Evolutionary conservation across 2,797 vertebrate species (phyloP).

Genomic region (Aeoliscus strigatus): DNA sequence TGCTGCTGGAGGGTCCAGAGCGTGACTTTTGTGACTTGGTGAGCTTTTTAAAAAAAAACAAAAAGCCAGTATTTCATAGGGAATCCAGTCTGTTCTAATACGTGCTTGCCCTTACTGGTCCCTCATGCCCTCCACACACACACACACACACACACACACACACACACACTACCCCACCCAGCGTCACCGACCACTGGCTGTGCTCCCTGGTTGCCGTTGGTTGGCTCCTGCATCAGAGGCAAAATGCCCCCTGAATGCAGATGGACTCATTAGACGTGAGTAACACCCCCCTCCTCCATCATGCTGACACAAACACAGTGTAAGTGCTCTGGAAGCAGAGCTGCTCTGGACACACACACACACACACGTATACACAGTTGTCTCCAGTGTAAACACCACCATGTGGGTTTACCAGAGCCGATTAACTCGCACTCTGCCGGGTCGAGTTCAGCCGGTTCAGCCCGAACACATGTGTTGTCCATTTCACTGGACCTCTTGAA

Average conservation of each 20-base stretch:
- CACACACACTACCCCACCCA: too few relatives aligned
- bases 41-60: slow-evolving; percentile 8
- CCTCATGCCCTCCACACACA: too few relatives aligned
- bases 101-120: slow-evolving; percentile 37
- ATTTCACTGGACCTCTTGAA: slow-evolving; percentile 58
- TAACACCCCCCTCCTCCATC: slow-evolving; percentile 76
- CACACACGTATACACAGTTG: slow-evolving; percentile 32
- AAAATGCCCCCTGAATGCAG: slow-evolving; percentile 76
- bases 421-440: slow-evolving; percentile 66
- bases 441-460: slow-evolving; percentile 64
- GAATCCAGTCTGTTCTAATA: slow-evolving; percentile 13
- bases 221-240: slow-evolving; percentile 65
- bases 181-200: slow-evolving; percentile 25
- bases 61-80: slow-evolving; percentile 6
- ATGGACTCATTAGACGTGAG: slow-evolving; percentile 78
- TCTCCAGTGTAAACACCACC: slow-evolving; percentile 68
- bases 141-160: too few relatives aligned
- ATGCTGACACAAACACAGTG: slow-evolving; percentile 67
- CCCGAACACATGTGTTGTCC: slow-evolving; percentile 72
- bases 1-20: slow-evolving; percentile 9
- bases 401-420: slow-evolving; percentile 64
- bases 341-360: slow-evolving; percentile 40
- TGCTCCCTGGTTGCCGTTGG: slow-evolving; percentile 64
- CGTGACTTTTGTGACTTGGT: slow-evolving; percentile 27
- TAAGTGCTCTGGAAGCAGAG: slow-evolving; percentile 58